Conservation (phyloP, 2,113 vertebrate species). For the Drymodes brunneopygia region DNA sequence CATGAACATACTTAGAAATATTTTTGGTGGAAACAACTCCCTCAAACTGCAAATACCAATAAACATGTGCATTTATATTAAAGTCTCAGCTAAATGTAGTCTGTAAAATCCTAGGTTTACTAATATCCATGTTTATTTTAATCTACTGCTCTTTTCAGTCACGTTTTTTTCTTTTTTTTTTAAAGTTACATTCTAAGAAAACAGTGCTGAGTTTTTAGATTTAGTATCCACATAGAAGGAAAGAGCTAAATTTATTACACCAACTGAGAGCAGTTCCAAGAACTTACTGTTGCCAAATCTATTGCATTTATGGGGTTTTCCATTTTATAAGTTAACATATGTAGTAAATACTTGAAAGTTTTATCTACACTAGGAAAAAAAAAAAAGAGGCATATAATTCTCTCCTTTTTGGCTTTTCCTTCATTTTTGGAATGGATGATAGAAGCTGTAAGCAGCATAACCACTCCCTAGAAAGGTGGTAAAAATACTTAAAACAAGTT, state of each 20-base stretch:
- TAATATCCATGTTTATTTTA: conserved; percentile 56
- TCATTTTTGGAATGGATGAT: background rate
- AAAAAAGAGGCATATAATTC: conserved; percentile 3
- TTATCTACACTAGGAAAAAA: background rate
- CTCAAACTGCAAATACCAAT: conserved; percentile 12
- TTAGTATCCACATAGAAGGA: conserved; percentile 64
- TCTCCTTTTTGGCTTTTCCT: background rate
- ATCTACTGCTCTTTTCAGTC: conserved; percentile 66
- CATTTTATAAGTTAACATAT: conserved; percentile 69
- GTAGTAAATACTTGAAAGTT: conserved; percentile 66
- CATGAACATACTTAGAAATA: background rate
- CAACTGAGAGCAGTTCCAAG: conserved; percentile 67
- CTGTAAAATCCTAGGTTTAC: conserved; percentile 27
- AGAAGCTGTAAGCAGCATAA: background rate
- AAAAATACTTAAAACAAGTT: background rate
- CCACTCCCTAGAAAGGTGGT: background rate
- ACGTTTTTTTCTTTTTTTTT: conserved; percentile 32
- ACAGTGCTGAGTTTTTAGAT: conserved; percentile 60
- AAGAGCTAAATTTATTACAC: conserved; percentile 72
- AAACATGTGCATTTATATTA: background rate
- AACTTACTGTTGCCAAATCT: conserved; percentile 64
- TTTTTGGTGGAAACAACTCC: conserved; percentile 7
- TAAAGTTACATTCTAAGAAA: conserved; percentile 60
- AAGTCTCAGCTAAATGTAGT: conserved; percentile 9
- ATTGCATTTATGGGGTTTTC: conserved; percentile 65